Conservation (phyloP, 2,113 vertebrate genomes). For the Eurypyga helias region DNA sequence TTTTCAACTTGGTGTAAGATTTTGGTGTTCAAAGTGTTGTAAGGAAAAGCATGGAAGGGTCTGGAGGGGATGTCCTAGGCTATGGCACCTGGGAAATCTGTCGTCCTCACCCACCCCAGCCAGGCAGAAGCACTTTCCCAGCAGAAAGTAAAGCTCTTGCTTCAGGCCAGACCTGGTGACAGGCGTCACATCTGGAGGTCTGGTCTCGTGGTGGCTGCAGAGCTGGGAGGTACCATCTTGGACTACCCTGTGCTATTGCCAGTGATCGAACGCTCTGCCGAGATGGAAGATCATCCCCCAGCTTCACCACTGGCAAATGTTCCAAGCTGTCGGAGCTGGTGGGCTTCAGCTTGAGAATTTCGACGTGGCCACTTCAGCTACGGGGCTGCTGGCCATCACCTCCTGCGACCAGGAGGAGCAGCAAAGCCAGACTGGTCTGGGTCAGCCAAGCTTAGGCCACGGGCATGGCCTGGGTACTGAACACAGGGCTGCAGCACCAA, state of each 20-base stretch:
- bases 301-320: neutral
- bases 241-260: neutral
- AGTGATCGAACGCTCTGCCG: rapidly evolving
- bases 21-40: neutral
- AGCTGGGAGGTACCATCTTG: neutral
- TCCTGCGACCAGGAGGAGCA: neutral
- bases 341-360: neutral
- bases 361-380: neutral
- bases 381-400: rapidly evolving
- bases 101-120: neutral
- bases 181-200: neutral
- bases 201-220: neutral
- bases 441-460: neutral
- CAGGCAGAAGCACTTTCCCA: neutral
- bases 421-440: neutral
- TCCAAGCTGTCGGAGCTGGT: neutral
- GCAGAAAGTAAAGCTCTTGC: neutral
- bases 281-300: neutral
- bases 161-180: neutral
- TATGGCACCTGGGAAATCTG: neutral
- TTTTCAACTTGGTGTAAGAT: neutral
- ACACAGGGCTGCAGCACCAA: neutral
- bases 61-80: neutral
- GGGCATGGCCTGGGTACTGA: neutral
- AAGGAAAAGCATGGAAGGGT: neutral